These are phyloP conservation scores for Plecotus auritus DNA, from an alignment of 2,113 vertebrate species.

Conservation along the genomic window DNA sequence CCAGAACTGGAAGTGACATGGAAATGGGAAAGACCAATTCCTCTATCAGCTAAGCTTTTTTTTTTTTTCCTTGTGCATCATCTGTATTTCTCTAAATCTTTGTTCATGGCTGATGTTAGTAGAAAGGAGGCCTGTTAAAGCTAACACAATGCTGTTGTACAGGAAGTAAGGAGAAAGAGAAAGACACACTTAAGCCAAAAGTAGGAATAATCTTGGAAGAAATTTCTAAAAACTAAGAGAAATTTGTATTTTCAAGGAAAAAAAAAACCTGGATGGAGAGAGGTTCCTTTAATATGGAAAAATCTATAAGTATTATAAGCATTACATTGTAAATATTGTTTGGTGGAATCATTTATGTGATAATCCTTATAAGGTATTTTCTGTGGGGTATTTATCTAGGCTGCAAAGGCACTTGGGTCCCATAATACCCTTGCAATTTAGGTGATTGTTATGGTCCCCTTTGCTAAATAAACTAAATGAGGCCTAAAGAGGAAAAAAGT, in stretches of 20 bases:
- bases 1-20: not conserved
- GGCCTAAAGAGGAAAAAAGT: not conserved
- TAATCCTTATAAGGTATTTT: not conserved
- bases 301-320: not conserved
- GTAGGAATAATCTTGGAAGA: not conserved
- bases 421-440: not conserved
- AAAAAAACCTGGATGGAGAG: not conserved
- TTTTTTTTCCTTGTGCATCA: not conserved
- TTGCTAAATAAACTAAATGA: slow-evolving; percentile 46
- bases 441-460: not conserved
- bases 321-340: not conserved
- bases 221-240: not conserved
- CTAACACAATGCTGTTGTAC: not conserved
- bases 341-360: not conserved
- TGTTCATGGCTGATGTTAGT: not conserved
- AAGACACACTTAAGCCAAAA: not conserved
- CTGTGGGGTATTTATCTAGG: not conserved
- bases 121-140: not conserved
- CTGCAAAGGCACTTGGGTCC: not conserved
- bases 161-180: not conserved
- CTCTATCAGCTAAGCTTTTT: not conserved
- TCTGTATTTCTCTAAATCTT: not conserved
- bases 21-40: not conserved
- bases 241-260: not conserved
- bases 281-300: not conserved